Percentiles rank a stretch among this genome's conserved stretches.
These are phyloP conservation scores for Toxotes jaculatrix DNA, from an alignment of 2,113 vertebrate genomes.

Conservation along the genomic window DNA sequence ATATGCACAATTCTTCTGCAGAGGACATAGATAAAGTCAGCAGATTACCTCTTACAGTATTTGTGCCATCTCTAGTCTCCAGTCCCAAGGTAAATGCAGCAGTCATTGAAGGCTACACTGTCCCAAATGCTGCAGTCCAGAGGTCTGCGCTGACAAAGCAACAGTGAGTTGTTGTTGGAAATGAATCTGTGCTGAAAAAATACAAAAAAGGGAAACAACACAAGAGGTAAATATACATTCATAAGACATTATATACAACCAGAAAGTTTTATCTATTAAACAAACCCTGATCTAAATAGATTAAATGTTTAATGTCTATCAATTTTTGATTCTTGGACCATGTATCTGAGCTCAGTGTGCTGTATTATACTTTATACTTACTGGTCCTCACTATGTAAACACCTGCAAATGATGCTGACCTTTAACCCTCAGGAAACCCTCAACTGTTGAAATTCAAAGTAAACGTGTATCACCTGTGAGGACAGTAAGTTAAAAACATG, in stretches of 20 bases:
- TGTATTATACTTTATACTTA: conserved; percentile 21
- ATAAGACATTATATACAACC: neutral
- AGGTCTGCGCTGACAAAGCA: conserved; percentile 6
- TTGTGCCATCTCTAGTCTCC: conserved; percentile 24
- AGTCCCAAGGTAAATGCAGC: neutral
- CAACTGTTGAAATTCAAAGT: conserved; percentile 39
- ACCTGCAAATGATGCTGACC: conserved; percentile 41
- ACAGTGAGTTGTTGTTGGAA: neutral
- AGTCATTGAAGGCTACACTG: conserved; percentile 6
- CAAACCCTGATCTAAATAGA: neutral
- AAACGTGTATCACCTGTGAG: conserved; percentile 18
- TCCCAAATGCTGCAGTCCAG: conserved; percentile 1
- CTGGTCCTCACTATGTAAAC: conserved; percentile 30
- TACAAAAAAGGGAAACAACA: conserved; percentile 1
- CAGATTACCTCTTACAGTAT: conserved; percentile 12
- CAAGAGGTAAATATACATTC: neutral
- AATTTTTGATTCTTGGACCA: conserved; percentile 8
- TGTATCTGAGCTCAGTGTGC: conserved; percentile 24
- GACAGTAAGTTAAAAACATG: conserved; percentile 5
- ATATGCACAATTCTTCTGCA: conserved; percentile 35
- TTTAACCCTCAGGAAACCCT: conserved; percentile 68
- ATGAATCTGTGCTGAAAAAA: neutral
- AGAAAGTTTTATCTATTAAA: neutral
- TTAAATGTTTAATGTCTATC: neutral
- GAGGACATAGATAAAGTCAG: conserved; percentile 11